phyloP scores from a whole-genome alignment of 2,113 vertebrate species.

The Danio rerio region GRCz12tu NC_133182.1:73827001-73827500 shows the following conservation, averaged over 20 bases:
- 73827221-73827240: conserved; percentile 59
- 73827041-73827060: conserved; percentile 79
- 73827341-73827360: conserved; percentile 36
- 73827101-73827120: conserved; percentile 98
- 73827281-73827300: conserved; percentile 64
- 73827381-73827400: background rate
- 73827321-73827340: conserved; percentile 40
- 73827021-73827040: conserved; percentile 58
- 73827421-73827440: conserved; percentile 42
- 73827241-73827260: conserved; percentile 49
- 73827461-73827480: conserved; percentile 58
- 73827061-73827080: conserved; percentile 83
- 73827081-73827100: conserved; percentile 88
- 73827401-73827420: conserved; percentile 32
- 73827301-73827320: conserved; percentile 56
- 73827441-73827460: conserved; percentile 44
- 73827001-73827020: conserved; percentile 35
- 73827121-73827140: conserved; percentile 99
- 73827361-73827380: conserved; percentile 12
- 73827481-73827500: conserved; percentile 62
- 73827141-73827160: conserved; percentile 99
- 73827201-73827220: conserved; percentile 77
- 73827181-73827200: conserved; percentile 86
- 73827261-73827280: conserved; percentile 66
- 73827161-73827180: conserved; percentile 98